Conservation (phyloP, 2,797 vertebrate species). For the Eleutherodactylus coqui region DNA sequence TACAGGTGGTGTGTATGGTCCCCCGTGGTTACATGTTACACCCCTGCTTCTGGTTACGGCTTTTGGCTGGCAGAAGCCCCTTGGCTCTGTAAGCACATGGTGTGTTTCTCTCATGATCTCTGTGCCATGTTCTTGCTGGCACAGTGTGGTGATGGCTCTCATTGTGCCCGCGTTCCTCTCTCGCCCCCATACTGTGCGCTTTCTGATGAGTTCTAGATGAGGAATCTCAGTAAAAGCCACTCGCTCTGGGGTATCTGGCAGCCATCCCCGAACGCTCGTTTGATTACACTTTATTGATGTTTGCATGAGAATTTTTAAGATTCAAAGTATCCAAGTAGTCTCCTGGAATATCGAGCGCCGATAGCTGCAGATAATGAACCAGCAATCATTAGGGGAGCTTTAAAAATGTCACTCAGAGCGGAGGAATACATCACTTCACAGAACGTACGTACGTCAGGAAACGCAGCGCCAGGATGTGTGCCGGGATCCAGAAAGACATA, state of each 20-base stretch:
- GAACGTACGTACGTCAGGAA: background rate
- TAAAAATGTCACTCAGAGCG: conserved; percentile 47
- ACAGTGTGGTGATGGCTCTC: background rate
- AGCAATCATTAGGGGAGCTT: conserved; percentile 46
- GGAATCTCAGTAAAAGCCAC: background rate
- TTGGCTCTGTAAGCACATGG: background rate
- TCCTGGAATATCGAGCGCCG: conserved; percentile 42
- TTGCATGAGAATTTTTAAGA: conserved; percentile 47
- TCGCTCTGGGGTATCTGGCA: conserved; percentile 25
- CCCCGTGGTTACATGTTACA: no score
- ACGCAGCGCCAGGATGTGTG: background rate
- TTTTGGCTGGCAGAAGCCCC: no score
- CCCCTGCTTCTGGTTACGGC: background rate
- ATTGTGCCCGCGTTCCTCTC: no score
- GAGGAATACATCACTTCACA: background rate
- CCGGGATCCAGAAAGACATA: no score
- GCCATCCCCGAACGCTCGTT: conserved; percentile 19
- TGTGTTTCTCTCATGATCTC: background rate
- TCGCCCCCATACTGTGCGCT: background rate
- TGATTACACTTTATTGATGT: conserved; percentile 57
- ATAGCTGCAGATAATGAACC: conserved; percentile 59
- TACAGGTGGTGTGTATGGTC: no score
- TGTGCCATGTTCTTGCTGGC: background rate
- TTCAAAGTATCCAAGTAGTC: conserved; percentile 42
- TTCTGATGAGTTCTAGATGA: conserved; percentile 9